Evolutionary conservation across 2,113 vertebrate species (phyloP), one percentile per base, ranked within the genome.

Genomic region (Meles meles): DNA sequence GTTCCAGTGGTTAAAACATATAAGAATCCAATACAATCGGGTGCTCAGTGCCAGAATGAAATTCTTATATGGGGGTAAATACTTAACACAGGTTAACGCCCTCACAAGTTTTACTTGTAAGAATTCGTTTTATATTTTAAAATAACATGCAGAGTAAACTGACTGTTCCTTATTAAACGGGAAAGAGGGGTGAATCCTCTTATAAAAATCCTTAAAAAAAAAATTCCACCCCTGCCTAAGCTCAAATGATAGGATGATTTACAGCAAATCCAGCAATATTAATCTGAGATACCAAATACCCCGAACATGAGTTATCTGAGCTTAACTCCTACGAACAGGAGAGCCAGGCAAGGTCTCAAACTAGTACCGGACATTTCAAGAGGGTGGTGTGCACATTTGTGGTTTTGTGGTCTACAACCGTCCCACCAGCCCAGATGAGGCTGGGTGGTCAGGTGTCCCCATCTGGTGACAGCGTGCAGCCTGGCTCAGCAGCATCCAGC

Each of bases 371-470:
- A 76, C 81, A 84, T 71, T 94, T 90, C 57, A 69, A 31, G 61
- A 34, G 34, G 27, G 42, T 0, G 1, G 29, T 52, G 27, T 77
- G 67, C 44, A 88, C 88, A 79, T 49, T 90, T 25, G 82, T 77
- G 84, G 97, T 88, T 96, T 96, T 93, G 96, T 94, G 97, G 96
- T 96, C 79, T 93, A 76, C 72, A 94, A 96, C 89, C 1, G 47
- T 83, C 81, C 93, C 82, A 79, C 39, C 11, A 34, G 77, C 47
- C 93, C 15, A 1, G 86, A 80, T 80, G 69, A 80, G 86, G 81
- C 72, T 49, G 44, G 37, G 39, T 49, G 82, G 76, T 37, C 72
- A 57, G 67, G 91, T 37, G 34, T 67, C 63, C 63, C 82, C 83
- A 82, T 72, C 65, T 80, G 71, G 76, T 95, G 77, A 82, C 82